Evolutionary conservation across 2,888 invertebrate genomes (phyloP).

Genomic region (Drosophila mimica): DNA sequence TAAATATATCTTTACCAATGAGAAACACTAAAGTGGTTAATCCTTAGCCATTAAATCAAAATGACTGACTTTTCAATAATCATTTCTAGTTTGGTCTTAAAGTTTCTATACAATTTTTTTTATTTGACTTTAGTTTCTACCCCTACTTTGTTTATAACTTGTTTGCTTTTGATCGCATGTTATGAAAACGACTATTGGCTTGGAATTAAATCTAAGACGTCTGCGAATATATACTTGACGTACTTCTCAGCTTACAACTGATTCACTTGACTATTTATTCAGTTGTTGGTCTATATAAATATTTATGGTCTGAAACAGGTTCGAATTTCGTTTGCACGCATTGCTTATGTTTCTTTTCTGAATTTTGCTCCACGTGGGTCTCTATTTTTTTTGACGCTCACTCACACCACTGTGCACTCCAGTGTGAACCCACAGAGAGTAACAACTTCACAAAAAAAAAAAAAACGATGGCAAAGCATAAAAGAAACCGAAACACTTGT

Average conservation of each 20-base stretch:
- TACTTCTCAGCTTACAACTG: not conserved
- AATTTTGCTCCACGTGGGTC: constrained; percentile 18
- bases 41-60: not conserved
- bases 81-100: not conserved
- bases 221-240: not conserved
- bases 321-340: constrained; percentile 6
- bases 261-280: not conserved
- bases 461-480: constrained; percentile 10
- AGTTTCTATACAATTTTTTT: not conserved
- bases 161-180: not conserved
- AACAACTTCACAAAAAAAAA: constrained; percentile 31
- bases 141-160: not conserved
- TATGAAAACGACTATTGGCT: not conserved
- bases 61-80: not conserved
- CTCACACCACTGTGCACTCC: constrained; percentile 25
- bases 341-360: not conserved
- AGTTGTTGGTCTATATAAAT: constrained; percentile 14
- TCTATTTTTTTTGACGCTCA: not conserved
- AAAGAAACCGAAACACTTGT: constrained; percentile 58
- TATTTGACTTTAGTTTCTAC: not conserved
- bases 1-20: not conserved
- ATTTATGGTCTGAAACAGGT: constrained; percentile 32
- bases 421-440: constrained; percentile 19
- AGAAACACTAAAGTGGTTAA: not conserved
- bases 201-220: not conserved